A percentile compares a stretch with the other conserved stretches of the same genome.
These are phyloP conservation scores for Zenarchopterus dispar DNA, from an alignment of 2,797 vertebrate genomes.

Conservation along the genomic window DNA sequence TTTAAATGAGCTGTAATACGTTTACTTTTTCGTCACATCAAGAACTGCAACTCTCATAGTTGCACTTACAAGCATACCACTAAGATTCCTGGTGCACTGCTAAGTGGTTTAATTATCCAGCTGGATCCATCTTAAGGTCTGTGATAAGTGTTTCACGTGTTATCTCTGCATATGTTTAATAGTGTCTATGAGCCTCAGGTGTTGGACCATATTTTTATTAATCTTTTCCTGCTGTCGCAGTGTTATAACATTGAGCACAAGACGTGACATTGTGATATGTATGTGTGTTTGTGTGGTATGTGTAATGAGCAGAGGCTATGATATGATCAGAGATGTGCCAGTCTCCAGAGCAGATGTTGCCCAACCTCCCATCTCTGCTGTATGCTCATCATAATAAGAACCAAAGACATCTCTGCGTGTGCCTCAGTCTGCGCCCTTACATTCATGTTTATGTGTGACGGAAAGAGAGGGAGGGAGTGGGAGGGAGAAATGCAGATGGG, in stretches of 20 bases:
- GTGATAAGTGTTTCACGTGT: slow-evolving; percentile 16
- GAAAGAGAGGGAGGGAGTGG: slow-evolving; percentile 7
- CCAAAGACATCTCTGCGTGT: slow-evolving; percentile 52
- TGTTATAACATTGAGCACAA: slow-evolving; percentile 64
- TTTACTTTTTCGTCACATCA: too few species aligned
- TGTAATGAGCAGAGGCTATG: slow-evolving; percentile 69
- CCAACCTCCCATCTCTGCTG: slow-evolving; percentile 63
- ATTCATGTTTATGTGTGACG: slow-evolving; percentile 28
- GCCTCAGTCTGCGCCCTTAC: slow-evolving; percentile 24
- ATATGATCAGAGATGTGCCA: slow-evolving; percentile 72
- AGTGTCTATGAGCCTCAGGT: slow-evolving; percentile 42
- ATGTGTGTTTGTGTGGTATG: slow-evolving; percentile 14
- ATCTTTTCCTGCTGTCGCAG: slow-evolving; percentile 59
- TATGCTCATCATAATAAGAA: slow-evolving; percentile 66
- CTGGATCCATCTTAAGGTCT: slow-evolving; percentile 9
- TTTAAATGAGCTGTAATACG: too few species aligned
- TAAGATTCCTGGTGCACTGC: not conserved
- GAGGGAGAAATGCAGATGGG: slow-evolving; percentile 42
- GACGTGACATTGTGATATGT: slow-evolving; percentile 52
- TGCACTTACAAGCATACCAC: not conserved
- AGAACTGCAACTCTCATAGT: too few species aligned
- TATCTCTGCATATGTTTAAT: slow-evolving; percentile 31
- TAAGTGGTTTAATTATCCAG: slow-evolving; percentile 11
- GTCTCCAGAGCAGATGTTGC: slow-evolving; percentile 75
- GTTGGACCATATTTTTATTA: slow-evolving; percentile 58